phyloP scores from a whole-genome alignment of 1,140 invertebrate genomes.

The Drosophila sp. region DNA sequence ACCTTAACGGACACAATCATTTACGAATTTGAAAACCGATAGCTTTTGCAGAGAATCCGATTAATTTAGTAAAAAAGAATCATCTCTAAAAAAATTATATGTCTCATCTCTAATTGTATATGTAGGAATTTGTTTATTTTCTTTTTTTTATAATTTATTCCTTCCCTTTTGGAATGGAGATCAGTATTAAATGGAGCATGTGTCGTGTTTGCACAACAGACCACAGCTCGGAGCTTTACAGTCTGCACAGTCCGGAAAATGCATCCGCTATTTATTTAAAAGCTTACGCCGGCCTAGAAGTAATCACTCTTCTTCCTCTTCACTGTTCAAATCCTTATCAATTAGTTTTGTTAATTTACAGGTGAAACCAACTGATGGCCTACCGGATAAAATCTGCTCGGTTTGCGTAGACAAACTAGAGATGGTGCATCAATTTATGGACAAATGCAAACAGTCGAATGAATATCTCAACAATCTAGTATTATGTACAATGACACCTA shows the following conservation, averaged over 20 bases:
- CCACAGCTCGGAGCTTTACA: slow-evolving; percentile 21
- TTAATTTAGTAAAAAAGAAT: background rate
- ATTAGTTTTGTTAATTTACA: slow-evolving; percentile 8
- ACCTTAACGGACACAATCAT: background rate
- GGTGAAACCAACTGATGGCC: slow-evolving; percentile 52
- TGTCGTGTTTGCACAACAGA: slow-evolving; percentile 61
- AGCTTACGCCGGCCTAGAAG: slow-evolving; percentile 49
- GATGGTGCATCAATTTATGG: slow-evolving; percentile 46
- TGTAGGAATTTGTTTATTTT: background rate
- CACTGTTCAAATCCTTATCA: background rate
- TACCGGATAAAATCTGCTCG: slow-evolving; percentile 69
- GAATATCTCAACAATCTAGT: slow-evolving; percentile 50
- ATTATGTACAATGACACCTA: slow-evolving; percentile 56
- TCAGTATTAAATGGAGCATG: slow-evolving; percentile 72
- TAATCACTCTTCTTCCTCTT: slow-evolving; percentile 12
- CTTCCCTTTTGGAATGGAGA: slow-evolving; percentile 50
- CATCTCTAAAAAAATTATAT: background rate
- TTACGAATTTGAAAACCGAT: background rate
- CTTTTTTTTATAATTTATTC: background rate
- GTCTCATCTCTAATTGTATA: background rate
- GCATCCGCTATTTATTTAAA: slow-evolving; percentile 33
- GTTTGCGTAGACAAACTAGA: slow-evolving; percentile 48
- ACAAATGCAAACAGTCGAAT: slow-evolving; percentile 52
- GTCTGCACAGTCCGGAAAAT: slow-evolving; percentile 39
- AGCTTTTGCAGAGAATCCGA: background rate